phyloP scores from a whole-genome alignment of 1,140 invertebrate species.

The Zaprionus taronus region DNA sequence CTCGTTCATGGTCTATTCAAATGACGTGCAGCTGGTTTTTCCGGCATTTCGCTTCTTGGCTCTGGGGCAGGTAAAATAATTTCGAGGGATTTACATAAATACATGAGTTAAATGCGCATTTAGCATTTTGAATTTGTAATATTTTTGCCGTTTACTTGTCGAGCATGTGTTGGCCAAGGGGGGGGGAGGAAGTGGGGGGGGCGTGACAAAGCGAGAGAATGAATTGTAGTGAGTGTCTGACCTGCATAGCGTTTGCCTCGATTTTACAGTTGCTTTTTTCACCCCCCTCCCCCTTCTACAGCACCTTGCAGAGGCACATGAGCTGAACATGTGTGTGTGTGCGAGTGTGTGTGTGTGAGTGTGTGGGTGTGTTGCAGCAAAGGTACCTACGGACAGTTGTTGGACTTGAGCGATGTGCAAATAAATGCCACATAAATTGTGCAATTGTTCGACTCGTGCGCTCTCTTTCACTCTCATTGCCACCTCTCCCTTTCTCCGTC shows the following conservation, averaged over 20 bases:
- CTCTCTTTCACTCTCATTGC: constrained; percentile 22
- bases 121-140: constrained; percentile 84
- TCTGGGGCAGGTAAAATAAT: constrained; percentile 62
- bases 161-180: constrained; percentile 46
- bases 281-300: constrained; percentile 3
- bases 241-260: constrained; percentile 34
- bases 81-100: constrained; percentile 83
- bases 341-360: constrained; percentile 1
- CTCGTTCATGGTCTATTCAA: constrained; percentile 56
- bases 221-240: constrained; percentile 33
- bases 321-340: constrained; percentile 40
- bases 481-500: background rate
- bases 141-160: constrained; percentile 73
- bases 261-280: constrained; percentile 27
- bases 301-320: constrained; percentile 49
- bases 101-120: constrained; percentile 84
- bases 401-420: constrained; percentile 66
- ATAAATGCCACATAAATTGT: constrained; percentile 81
- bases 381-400: constrained; percentile 28
- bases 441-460: constrained; percentile 66
- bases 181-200: background rate
- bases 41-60: constrained; percentile 20
- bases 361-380: background rate
- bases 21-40: constrained; percentile 65
- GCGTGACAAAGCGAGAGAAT: constrained; percentile 5